phyloP scores from a whole-genome alignment of 1,140 invertebrate genomes.

The Drosophila erecta region DNA sequence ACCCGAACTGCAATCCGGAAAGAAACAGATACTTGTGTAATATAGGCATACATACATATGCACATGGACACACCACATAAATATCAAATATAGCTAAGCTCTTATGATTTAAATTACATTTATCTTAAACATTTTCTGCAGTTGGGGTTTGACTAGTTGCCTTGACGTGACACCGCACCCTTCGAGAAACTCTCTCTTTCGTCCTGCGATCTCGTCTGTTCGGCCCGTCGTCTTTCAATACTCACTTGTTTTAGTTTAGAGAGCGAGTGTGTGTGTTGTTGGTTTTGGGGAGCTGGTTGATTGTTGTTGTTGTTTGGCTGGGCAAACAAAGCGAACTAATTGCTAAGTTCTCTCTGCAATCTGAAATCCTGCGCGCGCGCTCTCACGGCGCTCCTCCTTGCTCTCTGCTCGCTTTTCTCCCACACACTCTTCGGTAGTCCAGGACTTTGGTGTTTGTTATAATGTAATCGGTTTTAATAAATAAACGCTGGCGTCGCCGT shows the following conservation, averaged over 20 bases:
- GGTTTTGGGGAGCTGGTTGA: slow-evolving; percentile 11
- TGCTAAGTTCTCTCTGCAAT: slow-evolving; percentile 17
- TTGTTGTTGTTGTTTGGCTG: slow-evolving; percentile 31
- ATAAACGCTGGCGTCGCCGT: slow-evolving; percentile 51
- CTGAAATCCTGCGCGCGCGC: slow-evolving; percentile 59
- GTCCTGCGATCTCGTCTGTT: slow-evolving; percentile 20
- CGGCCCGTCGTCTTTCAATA: slow-evolving; percentile 36
- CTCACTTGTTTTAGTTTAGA: slow-evolving; percentile 65
- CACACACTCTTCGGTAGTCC: slow-evolving; percentile 24
- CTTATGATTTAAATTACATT: background rate
- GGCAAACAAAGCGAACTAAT: slow-evolving; percentile 50
- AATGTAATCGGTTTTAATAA: slow-evolving; percentile 47
- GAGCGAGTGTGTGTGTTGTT: slow-evolving; percentile 29
- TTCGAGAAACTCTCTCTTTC: slow-evolving; percentile 4
- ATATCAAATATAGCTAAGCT: background rate
- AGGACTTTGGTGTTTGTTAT: slow-evolving; percentile 38
- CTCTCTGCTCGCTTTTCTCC: slow-evolving; percentile 10
- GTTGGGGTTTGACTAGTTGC: background rate
- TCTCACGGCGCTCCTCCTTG: slow-evolving; percentile 59
- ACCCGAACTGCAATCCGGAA: background rate
- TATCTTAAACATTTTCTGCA: background rate
- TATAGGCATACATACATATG: background rate
- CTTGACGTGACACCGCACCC: slow-evolving; percentile 15
- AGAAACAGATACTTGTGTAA: background rate
- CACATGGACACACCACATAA: background rate